A percentile compares a stretch with the other conserved stretches of the same genome.
Evolutionary conservation across 1,140 invertebrate species (phyloP).

Genomic region (Spodoptera litura): DNA sequence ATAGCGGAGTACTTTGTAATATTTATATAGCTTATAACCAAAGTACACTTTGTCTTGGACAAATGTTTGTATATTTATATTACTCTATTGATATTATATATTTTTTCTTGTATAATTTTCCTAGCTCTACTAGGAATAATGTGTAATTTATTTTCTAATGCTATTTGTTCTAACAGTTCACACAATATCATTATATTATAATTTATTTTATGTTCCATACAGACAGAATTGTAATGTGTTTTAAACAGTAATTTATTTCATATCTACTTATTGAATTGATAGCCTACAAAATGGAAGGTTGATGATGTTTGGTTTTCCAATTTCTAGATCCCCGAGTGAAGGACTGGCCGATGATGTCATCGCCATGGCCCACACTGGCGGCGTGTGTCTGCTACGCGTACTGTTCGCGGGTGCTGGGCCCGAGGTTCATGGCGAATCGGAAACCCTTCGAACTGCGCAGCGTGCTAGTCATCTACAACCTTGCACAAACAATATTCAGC

Average conservation of each 20-base stretch:
- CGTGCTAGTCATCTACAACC: conserved; percentile 95
- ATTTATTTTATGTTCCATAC: too few relatives aligned
- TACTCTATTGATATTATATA: conserved; percentile 7
- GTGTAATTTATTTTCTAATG: background rate
- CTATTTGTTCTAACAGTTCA: too few relatives aligned
- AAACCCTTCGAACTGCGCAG: conserved; percentile 95
- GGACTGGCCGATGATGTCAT: conserved; percentile 96
- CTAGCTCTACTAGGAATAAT: background rate
- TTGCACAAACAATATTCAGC: conserved; percentile 95
- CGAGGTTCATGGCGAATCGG: conserved; percentile 95
- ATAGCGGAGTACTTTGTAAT: conserved; percentile 12
- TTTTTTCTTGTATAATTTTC: background rate
- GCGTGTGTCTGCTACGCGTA: conserved; percentile 95
- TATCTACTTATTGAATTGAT: background rate
- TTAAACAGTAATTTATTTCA: background rate
- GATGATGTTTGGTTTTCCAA: background rate
- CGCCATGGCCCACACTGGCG: conserved; percentile 94
- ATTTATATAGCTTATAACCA: conserved; percentile 13
- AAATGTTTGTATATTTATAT: conserved; percentile 7
- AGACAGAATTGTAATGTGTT: too few relatives aligned
- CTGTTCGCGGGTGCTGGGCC: conserved; percentile 94
- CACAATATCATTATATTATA: too few relatives aligned
- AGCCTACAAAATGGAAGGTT: background rate
- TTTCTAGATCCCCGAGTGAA: conserved; percentile 94
- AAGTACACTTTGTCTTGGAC: conserved; percentile 8